Evolutionary conservation across 2,113 vertebrate genomes (phyloP).

Genomic region (Beaufortia kweichowensis): DNA sequence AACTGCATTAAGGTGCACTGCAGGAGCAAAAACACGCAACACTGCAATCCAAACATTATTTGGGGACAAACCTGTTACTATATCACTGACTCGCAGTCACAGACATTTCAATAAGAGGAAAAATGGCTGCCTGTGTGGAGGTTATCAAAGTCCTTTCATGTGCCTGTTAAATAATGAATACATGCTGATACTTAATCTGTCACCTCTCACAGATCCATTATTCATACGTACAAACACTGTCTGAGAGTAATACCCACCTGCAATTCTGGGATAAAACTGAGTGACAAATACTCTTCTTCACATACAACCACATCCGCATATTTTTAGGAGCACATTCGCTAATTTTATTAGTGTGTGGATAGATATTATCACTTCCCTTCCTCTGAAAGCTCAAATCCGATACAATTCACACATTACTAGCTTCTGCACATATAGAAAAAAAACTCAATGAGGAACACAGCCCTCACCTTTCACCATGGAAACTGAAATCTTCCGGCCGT

Average conservation of each 20-base stretch:
- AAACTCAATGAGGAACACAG: background rate
- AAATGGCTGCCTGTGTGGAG: constrained; percentile 52
- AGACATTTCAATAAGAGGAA: constrained; percentile 42
- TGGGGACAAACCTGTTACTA: constrained; percentile 31
- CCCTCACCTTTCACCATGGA: constrained; percentile 17
- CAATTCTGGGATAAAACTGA: constrained; percentile 38
- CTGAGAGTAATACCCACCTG: constrained; percentile 51
- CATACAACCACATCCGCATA: constrained; percentile 8
- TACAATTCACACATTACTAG: background rate
- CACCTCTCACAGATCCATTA: constrained; percentile 54
- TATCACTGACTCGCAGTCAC: constrained; percentile 39
- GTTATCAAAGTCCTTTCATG: constrained; percentile 56
- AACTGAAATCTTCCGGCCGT: background rate
- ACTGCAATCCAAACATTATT: constrained; percentile 5
- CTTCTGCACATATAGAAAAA: background rate
- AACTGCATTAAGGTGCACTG: background rate
- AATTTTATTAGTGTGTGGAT: constrained; percentile 26
- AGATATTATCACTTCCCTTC: constrained; percentile 14
- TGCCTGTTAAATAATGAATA: constrained; percentile 57
- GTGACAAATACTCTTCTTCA: constrained; percentile 18
- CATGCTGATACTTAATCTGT: constrained; percentile 57
- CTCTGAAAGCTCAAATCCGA: constrained; percentile 8
- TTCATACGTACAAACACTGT: constrained; percentile 57
- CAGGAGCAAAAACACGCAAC: constrained; percentile 34
- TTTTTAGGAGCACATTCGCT: background rate